Evolutionary conservation across 92 coral and sea anemone genomes (phyloP), one percentile per base, ranked within the genome.

Genomic region (Anthopleura xanthogrammica): DNA sequence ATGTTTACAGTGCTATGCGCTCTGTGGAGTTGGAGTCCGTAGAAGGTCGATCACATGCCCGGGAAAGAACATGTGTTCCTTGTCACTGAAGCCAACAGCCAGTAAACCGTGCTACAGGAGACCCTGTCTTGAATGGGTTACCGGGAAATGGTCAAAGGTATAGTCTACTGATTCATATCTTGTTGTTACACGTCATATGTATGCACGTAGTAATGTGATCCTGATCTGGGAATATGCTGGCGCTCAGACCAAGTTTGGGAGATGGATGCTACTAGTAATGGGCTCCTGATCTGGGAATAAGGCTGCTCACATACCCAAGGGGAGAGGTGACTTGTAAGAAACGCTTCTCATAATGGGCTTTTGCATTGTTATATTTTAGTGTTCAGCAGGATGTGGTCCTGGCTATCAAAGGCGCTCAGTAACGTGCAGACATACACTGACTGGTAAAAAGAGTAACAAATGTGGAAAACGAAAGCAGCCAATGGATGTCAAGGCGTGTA

Each of bases 21-120:
- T 93, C 3, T 95, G 98, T 86, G 98, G 98, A 16, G 88, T 88
- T 66, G 98, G 98, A 2, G 78, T 79, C 52, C 89, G 90, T 52
- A 70, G 90, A 82, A 88, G 98, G 65, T 29, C 70, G 9, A 98
- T 94, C 39, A 87, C 82, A 58, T 95, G 98, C 39, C 98, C 98
- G n/a, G 74, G 91, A 43, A 73, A 77, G 52, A 93, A 91, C 11
- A 85, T 87, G 80, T 95, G 98, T 60, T 87, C 88, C 40, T 80
- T 75, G 17, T 75, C 78, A 50, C 52, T 82, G 17, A 93, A 88
- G 81, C 98, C 98, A 1, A 60, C 77, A 56, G 75, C 81, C 17
- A 81, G 84, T 64, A 91, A 95, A 76, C 81, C 89, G 12, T 95
- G 98, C 72, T 84, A 87, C 46, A 86, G 86, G 48, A 84, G 79